Evolutionary conservation across 2,888 invertebrate genomes (phyloP).

Genomic region (Cylloceria caligata): DNA sequence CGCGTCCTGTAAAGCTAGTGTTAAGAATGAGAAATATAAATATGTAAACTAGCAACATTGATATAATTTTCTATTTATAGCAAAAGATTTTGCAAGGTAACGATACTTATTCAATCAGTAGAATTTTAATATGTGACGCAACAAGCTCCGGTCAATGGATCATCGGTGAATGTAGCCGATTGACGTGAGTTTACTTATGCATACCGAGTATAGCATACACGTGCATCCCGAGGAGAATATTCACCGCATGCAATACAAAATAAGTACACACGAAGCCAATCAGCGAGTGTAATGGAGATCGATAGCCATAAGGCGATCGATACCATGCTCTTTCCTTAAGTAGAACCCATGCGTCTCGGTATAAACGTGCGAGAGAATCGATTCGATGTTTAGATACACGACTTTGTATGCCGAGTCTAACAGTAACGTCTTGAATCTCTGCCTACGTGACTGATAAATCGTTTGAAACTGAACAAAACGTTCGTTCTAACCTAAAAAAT

Average conservation of each 20-base stretch:
- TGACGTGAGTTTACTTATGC: slow-evolving; percentile 23
- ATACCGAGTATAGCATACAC: slow-evolving; percentile 13
- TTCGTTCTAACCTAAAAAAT: background rate
- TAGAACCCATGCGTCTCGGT: slow-evolving; percentile 11
- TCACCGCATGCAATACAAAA: slow-evolving; percentile 54
- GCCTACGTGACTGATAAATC: background rate
- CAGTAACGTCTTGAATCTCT: slow-evolving; percentile 9
- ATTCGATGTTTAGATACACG: slow-evolving; percentile 40
- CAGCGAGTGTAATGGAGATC: slow-evolving; percentile 80
- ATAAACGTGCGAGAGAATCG: slow-evolving; percentile 50
- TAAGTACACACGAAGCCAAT: slow-evolving; percentile 74
- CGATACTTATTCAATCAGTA: slow-evolving; percentile 27
- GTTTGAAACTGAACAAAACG: background rate
- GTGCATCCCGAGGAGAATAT: slow-evolving; percentile 66
- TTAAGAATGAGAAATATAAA: too few relatives aligned
- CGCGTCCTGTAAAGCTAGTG: too few relatives aligned
- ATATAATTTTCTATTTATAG: slow-evolving; percentile 33
- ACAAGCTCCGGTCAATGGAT: slow-evolving; percentile 15
- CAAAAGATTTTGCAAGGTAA: slow-evolving; percentile 5
- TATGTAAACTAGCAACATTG: background rate
- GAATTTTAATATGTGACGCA: slow-evolving; percentile 43
- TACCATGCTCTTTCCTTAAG: slow-evolving; percentile 15
- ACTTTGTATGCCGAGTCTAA: slow-evolving; percentile 17
- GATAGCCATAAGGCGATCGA: slow-evolving; percentile 77
- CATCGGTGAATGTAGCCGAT: slow-evolving; percentile 24